Conservation (phyloP, 2,888 invertebrate genomes). For the Macropis europaea region DNA sequence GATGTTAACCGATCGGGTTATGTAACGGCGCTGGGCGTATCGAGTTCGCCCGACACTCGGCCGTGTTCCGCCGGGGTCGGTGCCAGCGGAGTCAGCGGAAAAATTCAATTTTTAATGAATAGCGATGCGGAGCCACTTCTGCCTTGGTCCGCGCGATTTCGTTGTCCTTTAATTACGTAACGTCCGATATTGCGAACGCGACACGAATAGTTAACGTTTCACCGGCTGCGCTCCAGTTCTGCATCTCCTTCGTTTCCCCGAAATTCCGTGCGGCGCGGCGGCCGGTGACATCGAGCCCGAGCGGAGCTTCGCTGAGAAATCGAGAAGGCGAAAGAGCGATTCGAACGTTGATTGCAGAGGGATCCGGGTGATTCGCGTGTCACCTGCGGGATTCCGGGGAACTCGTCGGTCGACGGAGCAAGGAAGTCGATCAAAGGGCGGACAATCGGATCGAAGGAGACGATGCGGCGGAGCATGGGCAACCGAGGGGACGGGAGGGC, state of each 20-base stretch:
- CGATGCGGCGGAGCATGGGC: neutral
- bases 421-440: neutral
- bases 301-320: no score
- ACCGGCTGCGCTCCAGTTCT: neutral
- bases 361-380: slow-evolving; percentile 41
- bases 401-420: neutral
- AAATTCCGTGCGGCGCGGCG: neutral
- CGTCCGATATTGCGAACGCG: slow-evolving; percentile 34
- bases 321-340: slow-evolving; percentile 45
- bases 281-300: no score
- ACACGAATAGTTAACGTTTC: slow-evolving; percentile 23
- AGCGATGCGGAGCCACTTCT: slow-evolving; percentile 40
- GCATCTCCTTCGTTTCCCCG: neutral
- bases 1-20: slow-evolving; percentile 38
- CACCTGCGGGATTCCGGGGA: slow-evolving; percentile 42
- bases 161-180: slow-evolving; percentile 48
- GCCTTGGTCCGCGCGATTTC: slow-evolving; percentile 12
- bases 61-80: neutral
- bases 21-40: slow-evolving; percentile 27
- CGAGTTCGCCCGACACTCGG: slow-evolving; percentile 32
- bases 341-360: slow-evolving; percentile 39
- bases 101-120: slow-evolving; percentile 53
- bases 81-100: slow-evolving; percentile 48
- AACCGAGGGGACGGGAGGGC: neutral
- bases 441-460: neutral